Evolutionary conservation across 1,140 invertebrate species (phyloP).

Genomic region (Leguminivora glycinivorella): DNA sequence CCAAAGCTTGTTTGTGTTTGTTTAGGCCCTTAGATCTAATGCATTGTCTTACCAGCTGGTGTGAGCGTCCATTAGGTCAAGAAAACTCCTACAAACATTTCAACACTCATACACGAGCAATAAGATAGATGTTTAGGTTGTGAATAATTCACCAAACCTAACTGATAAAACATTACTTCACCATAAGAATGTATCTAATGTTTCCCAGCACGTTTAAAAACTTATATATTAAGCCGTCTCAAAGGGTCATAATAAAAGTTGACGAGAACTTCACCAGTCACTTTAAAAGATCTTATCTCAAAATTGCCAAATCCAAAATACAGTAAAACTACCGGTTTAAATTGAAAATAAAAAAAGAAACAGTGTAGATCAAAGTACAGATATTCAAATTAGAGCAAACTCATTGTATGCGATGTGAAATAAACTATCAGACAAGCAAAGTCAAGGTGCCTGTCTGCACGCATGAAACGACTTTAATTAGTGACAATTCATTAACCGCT

Average conservation of each 20-base stretch:
- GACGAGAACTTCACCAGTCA: too few species aligned
- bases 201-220: too few species aligned
- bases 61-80: slow-evolving; percentile 28
- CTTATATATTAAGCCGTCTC: too few species aligned
- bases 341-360: slow-evolving; percentile 10
- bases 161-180: too few species aligned
- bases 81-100: neutral
- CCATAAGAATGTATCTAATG: too few species aligned
- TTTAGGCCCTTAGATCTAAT: slow-evolving; percentile 39
- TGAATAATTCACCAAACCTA: too few species aligned
- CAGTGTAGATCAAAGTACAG: slow-evolving; percentile 17
- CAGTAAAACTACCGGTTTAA: neutral
- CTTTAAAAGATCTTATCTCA: neutral
- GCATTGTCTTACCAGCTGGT: slow-evolving; percentile 34
- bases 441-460: slow-evolving; percentile 24
- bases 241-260: too few species aligned
- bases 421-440: slow-evolving; percentile 13
- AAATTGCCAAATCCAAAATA: neutral
- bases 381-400: slow-evolving; percentile 20
- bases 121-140: neutral
- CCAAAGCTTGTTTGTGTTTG: slow-evolving; percentile 43
- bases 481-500: slow-evolving; percentile 19
- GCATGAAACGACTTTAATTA: slow-evolving; percentile 25
- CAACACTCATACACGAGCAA: neutral
- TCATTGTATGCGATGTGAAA: slow-evolving; percentile 24